Base-by-base conservation (phyloP, 2,888 invertebrate species). In the Pasiphila rectangulata region DNA sequence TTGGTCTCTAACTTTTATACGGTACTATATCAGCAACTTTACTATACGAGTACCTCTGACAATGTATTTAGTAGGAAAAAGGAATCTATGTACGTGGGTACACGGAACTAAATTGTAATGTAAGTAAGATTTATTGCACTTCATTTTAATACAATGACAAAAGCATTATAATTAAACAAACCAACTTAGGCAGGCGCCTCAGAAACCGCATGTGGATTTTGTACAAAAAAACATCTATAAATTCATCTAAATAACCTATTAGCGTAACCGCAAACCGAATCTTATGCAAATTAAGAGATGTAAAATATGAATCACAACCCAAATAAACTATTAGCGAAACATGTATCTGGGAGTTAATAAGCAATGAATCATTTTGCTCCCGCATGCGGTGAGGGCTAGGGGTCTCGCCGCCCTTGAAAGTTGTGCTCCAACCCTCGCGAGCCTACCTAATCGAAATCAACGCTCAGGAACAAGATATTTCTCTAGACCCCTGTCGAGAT, bases 371-470 rank as follows among this genome's bases (percentile, higher is more conserved):
- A 56, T 50, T 55, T 37, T 24, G 23, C 21, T 40, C 42, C 51
- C 45, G 38, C 25, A 17, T 40, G 38, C 40, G 48, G 38, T 42
- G 43, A 54, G 47, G 45, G 49, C 35, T 35, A 38, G 41, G 30
- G 42, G 35, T 47, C 29, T 41, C 27, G 17, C 25, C 27, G 46
- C 54, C 63, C 56, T 59, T 55, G 56, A 63, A 63, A 63, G 50
- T 62, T 64, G 47, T 49, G 47, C 43, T 21, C 9, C 30, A 20
- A 27, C 48, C 57, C 61, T 45, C 60, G 41, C 54, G 44, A 57
- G 53, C 59, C 57, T 40, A 51, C 50, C 57, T 69, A 68, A 69
- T 69, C 68, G 64, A 63, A 69, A 71, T 67, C 64, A 68, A 64
- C 59, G 61, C 54, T 46, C 53, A 59, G 56, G 54, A 52, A 58